Evolutionary conservation across 2,888 invertebrate species (phyloP).

Genomic region (Electrophaes corylata): DNA sequence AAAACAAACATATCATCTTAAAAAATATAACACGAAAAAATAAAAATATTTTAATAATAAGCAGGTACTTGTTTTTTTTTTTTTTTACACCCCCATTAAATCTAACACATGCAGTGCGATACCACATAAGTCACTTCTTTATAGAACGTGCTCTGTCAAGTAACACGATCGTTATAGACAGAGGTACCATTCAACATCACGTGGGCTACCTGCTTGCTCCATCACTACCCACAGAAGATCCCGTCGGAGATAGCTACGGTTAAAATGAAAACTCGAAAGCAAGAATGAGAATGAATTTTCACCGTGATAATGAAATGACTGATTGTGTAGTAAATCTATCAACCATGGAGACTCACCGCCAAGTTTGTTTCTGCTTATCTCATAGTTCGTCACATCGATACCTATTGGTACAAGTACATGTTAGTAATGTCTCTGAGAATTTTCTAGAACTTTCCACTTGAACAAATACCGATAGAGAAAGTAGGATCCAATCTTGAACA

Average conservation of each 20-base stretch:
- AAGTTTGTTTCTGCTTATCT: constrained; percentile 68
- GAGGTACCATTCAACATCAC: too few species aligned
- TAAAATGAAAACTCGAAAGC: neutral
- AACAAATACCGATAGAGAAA: neutral
- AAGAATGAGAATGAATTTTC: constrained; percentile 2
- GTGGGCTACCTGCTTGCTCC: too few species aligned
- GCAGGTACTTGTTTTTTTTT: too few species aligned
- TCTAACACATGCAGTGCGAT: too few species aligned
- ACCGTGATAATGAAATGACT: constrained; percentile 8
- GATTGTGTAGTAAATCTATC: constrained; percentile 3
- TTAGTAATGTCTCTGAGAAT: neutral
- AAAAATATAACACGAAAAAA: too few species aligned
- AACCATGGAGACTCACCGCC: constrained; percentile 46
- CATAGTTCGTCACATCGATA: constrained; percentile 68
- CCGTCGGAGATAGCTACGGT: neutral
- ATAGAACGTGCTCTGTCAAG: too few species aligned
- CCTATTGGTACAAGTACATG: constrained; percentile 49
- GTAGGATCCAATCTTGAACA: neutral
- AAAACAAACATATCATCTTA: too few species aligned
- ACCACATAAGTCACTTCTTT: too few species aligned
- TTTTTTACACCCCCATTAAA: too few species aligned
- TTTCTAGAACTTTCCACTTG: neutral
- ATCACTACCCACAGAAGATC: too few species aligned
- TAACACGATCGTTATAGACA: too few species aligned
- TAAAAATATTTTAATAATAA: too few species aligned